Percentiles rank a stretch among this genome's conserved stretches.
These are phyloP conservation scores for Babylonia areolata DNA, from an alignment of 1,140 invertebrate species.

Conservation along the genomic window DNA sequence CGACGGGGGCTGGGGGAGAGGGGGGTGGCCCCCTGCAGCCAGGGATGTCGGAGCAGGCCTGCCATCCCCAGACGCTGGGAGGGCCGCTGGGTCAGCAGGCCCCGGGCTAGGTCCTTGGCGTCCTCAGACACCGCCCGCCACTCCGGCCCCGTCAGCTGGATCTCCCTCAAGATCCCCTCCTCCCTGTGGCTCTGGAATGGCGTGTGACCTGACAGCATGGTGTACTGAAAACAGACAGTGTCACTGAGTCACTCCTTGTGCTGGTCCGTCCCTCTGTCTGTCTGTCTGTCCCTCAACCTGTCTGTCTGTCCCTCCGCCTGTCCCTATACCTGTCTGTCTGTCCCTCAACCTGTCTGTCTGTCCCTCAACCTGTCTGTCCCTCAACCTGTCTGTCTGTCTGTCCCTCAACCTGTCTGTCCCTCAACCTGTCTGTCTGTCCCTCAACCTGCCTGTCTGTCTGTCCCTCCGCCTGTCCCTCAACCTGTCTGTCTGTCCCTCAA, in stretches of 20 bases:
- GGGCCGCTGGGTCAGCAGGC: constrained; percentile 88
- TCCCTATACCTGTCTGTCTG: too few species aligned
- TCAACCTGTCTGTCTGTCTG: too few species aligned
- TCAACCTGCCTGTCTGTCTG: too few species aligned
- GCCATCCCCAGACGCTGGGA: constrained; percentile 83
- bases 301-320: too few species aligned
- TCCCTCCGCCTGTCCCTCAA: too few species aligned
- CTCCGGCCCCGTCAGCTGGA: constrained; percentile 83
- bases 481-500: too few species aligned
- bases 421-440: too few species aligned
- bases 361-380: too few species aligned
- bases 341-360: too few species aligned
- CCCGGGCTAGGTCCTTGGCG: constrained; percentile 86
- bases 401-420: too few species aligned
- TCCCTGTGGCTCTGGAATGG: constrained; percentile 83
- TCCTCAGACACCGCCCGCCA: constrained; percentile 85
- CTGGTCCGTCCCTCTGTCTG: too few species aligned
- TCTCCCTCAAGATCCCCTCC: constrained; percentile 87
- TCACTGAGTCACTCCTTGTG: not conserved
- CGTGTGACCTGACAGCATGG: constrained; percentile 89
- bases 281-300: too few species aligned
- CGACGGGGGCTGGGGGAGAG: constrained; percentile 78
- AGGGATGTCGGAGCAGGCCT: constrained; percentile 82
- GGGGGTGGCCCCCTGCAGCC: constrained; percentile 78
- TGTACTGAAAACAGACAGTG: constrained; percentile 80